Evolutionary conservation across 2,888 invertebrate genomes (phyloP).

Genomic region (Caradrina clavipalpis): DNA sequence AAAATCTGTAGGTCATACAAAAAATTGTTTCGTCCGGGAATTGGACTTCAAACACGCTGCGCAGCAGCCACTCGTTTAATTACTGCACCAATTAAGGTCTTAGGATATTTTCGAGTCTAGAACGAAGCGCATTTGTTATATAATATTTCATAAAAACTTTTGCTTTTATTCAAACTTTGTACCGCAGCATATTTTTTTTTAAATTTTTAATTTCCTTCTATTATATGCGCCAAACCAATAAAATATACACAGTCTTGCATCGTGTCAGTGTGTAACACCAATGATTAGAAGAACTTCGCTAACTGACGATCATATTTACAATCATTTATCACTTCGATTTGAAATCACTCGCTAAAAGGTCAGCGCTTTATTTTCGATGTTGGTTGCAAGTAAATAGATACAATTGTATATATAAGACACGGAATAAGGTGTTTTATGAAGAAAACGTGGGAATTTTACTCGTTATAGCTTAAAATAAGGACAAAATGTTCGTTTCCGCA

Average conservation of each 20-base stretch:
- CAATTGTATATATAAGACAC: conserved; percentile 4
- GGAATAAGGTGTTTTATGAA: neutral
- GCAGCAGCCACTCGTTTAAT: too few species aligned
- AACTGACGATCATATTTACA: conserved; percentile 68
- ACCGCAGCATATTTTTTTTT: too few species aligned
- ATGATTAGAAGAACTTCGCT: conserved; percentile 62
- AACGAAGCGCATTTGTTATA: too few species aligned
- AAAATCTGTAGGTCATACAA: too few species aligned
- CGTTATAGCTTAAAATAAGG: neutral
- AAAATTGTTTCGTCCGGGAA: too few species aligned
- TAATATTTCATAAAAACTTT: too few species aligned
- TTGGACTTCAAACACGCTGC: too few species aligned
- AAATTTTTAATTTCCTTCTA: too few species aligned
- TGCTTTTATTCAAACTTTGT: too few species aligned
- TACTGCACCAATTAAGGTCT: too few species aligned
- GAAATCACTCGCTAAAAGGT: conserved; percentile 63
- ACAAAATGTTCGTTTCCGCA: neutral
- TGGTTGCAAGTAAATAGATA: conserved; percentile 24
- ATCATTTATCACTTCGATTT: conserved; percentile 64
- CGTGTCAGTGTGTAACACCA: conserved; percentile 29
- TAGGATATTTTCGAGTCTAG: too few species aligned
- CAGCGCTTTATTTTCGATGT: conserved; percentile 51
- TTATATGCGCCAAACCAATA: neutral
- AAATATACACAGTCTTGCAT: conserved; percentile 22
- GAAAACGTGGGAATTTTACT: conserved; percentile 6